Base-by-base conservation (phyloP, 2,797 vertebrate genomes). In the Staurois parvus region DNA sequence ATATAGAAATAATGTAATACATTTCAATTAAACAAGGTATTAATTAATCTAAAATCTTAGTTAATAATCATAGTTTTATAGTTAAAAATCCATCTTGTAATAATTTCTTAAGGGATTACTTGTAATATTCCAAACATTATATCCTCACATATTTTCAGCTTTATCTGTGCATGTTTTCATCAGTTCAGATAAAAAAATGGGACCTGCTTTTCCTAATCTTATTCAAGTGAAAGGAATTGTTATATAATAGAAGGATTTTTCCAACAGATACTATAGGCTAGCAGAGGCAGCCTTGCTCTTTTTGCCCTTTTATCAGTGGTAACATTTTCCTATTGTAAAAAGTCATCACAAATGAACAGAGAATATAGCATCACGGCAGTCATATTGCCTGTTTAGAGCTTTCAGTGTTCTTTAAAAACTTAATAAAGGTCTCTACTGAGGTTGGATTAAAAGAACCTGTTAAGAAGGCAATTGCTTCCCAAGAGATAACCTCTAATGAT, bases 391-490 rank as follows among this genome's bases (percentile, higher is more conserved):
- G 81, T 87, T 83, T 77, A 84, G 81, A 67, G 70, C 79, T 84
- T 84, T 83, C 85, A 83, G 21, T 84, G 76, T 87, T 79, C 85
- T 83, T 79, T 83, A 84, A 87, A 83, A 83, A 87, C 81, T 87
- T 83, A 87, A 87, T 87, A 87, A 87, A 83, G 85, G 85, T 87
- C 81, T 75, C 62, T 30, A 62, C 85, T 59, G 85, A 87, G 76
- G 77, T 87, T 79, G 85, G 85, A 83, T 87, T 87, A 87, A 87
- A 87, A 87, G 85, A 87, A 87, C 76, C 85, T 83, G 85, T 87
- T 87, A 87, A 87, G 85, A 87, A 87, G 81, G 85, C 85, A 87
- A 87, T 87, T 87, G 85, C 85, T 87, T 87, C 85, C 85, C 76
- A 83, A 73, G 75, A 87, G 85, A 87, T 87, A 87, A 87, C 85